Base-by-base conservation (phyloP, 2,113 vertebrate genomes). In the Craseonycteris thonglongyai region DNA sequence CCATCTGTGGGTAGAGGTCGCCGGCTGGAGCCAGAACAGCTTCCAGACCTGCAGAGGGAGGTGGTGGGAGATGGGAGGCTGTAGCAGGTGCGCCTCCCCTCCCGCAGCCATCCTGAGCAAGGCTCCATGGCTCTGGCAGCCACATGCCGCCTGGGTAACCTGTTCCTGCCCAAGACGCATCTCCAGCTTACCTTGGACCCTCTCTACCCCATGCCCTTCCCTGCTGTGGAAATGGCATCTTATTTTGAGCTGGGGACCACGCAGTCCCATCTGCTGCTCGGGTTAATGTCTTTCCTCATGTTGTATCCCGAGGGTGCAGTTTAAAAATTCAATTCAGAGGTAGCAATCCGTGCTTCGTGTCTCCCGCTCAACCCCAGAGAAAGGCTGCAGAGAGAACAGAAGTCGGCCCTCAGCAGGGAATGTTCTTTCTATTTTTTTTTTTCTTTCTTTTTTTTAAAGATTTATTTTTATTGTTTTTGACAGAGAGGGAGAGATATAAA, bases 311-410 rank as follows among this genome's bases (percentile, higher is more conserved):
- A 85, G 97, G 94, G 97, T 24, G 65, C 75, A 14, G 90, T 94
- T 96, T 76, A 97, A 95, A 96, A 88, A 49, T 96, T 91, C n/a
- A 21, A 0, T 94, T 97, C 86, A 63, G 58, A 89, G 3, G 3
- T 85, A 58, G 83, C 38, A 16, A 68, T 79, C 80, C 6, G 11
- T 61, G 15, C 3, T 90, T 88, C 0, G 1, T 0, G 0, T 80
- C 40, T 0, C 68, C 88, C 8, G 2, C 89, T 0, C 6, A 91
- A 12, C 78, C 95, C 94, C 0, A 56, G 95, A 95, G 96, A 58
- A 91, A 69, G 96, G 56, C 38, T 30, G 14, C 5, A 13, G 58
- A 74, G 93, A 47, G 6, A 0, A 0, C 0, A 15, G 38, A 59
- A 26, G 28, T 38, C 19, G 33, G 68, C 22, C 24, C 1, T 69